phyloP scores from a whole-genome alignment of 2,888 invertebrate species.

The Prenolepis imparis region DNA sequence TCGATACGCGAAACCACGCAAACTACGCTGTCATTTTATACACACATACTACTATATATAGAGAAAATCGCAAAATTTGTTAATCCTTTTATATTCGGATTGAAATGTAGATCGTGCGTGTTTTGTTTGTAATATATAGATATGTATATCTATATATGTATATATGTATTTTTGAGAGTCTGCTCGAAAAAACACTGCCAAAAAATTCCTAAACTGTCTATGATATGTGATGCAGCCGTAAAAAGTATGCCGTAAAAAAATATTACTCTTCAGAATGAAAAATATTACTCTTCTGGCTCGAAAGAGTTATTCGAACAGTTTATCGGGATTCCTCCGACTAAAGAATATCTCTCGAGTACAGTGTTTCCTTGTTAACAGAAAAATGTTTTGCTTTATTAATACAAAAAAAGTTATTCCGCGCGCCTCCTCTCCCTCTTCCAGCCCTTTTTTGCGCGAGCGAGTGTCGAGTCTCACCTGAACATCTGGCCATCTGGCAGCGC shows the following conservation, averaged over 20 bases:
- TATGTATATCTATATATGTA: background rate
- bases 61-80: background rate
- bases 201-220: background rate
- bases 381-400: background rate
- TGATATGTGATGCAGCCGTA: background rate
- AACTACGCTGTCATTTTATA: background rate
- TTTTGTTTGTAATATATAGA: background rate
- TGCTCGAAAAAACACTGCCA: background rate
- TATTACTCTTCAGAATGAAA: background rate
- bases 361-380: constrained; percentile 6
- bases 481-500: background rate
- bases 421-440: background rate
- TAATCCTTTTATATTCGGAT: background rate
- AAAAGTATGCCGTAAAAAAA: background rate
- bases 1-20: background rate
- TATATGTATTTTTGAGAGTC: background rate
- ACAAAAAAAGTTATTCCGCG: background rate
- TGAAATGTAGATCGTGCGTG: background rate
- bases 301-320: background rate
- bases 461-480: background rate
- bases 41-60: background rate
- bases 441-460: background rate
- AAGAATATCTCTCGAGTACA: background rate
- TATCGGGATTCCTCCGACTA: background rate
- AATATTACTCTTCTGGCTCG: background rate